Evolutionary conservation across 2,888 invertebrate genomes (phyloP), one percentile per base, ranked within the genome.

Genomic region (Leptopilina drosophilae): DNA sequence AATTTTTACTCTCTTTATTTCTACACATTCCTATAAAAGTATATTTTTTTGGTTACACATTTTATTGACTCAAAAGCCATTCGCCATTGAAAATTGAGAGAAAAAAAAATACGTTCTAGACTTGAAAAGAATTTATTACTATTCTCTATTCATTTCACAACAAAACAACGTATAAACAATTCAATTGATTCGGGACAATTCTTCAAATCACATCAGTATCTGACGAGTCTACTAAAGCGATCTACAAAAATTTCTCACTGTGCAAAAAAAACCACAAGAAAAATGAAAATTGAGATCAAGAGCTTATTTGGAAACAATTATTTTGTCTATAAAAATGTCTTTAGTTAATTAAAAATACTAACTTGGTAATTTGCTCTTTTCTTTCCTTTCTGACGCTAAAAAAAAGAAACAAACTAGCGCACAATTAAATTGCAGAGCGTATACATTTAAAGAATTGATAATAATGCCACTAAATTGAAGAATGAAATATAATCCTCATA

Each of bases 321-420:
- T 46, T 69, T 69, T 26, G 12, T 69, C 46, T 49, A 56, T 49
- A 14, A 69, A 20, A 69, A 49, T 56, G 26, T 56, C 26, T 69
- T 26, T 69, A 69, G 15, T 46, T 69, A 4, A 69, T 69, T 69
- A 69, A 69, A 33, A 69, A 69, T 53, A 69, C 53, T 53, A 69
- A 26, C 20, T 33, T 14, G 26, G 40, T 46, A 53, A 53, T 49
- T 53, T 69, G 49, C 14, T 53, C 53, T 20, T 56, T 49, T 66
- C 15, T 46, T 66, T 20, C 20, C 33, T 42, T 46, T 66, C 33
- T 42, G 59, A 15, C 20, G 20, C 62, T 20, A 62, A 9, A 53
- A 53, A 69, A 46, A 67, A 20, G 20, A 20, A 62, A n/a, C 33
- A 33, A 15, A 8, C n/a, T 46, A 46, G 26, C 69, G 26, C 26